Percentiles rank a stretch among this genome's conserved stretches.
These are phyloP conservation scores for Petromus typicus DNA, from an alignment of 2,113 vertebrate genomes.

Conservation along the genomic window DNA sequence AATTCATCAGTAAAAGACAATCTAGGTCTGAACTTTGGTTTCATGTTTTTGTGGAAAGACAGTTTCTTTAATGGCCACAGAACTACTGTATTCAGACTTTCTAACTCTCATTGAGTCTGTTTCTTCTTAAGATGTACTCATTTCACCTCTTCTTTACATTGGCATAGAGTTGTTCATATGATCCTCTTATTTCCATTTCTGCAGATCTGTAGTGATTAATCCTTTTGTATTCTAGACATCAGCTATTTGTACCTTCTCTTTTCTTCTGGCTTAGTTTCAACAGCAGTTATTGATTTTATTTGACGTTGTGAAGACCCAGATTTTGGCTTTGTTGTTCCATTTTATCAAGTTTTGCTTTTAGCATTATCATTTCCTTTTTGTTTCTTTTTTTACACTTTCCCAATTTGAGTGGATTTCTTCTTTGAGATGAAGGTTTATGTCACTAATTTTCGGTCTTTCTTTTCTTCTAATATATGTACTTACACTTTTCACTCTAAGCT, in stretches of 20 bases:
- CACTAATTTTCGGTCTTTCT: not conserved
- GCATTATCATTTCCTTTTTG: constrained; percentile 4
- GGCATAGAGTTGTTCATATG: not conserved
- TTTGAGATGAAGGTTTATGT: not conserved
- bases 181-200: not conserved
- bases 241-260: not conserved
- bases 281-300: not conserved
- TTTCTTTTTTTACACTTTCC: not conserved
- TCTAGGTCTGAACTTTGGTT: not conserved
- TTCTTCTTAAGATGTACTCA: not conserved
- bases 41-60: not conserved
- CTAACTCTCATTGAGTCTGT: not conserved
- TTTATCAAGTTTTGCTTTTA: not conserved
- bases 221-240: not conserved
- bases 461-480: not conserved
- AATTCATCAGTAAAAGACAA: not conserved
- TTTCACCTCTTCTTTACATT: not conserved
- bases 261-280: not conserved
- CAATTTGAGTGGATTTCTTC: not conserved
- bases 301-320: not conserved
- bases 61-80: not conserved
- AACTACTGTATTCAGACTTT: not conserved
- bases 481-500: not conserved
- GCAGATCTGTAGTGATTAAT: not conserved
- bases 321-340: not conserved